A percentile compares a stretch with the other conserved stretches of the same genome.
phyloP scores from a whole-genome alignment of 2,888 invertebrate species.

The Latrodectus elegans region DNA sequence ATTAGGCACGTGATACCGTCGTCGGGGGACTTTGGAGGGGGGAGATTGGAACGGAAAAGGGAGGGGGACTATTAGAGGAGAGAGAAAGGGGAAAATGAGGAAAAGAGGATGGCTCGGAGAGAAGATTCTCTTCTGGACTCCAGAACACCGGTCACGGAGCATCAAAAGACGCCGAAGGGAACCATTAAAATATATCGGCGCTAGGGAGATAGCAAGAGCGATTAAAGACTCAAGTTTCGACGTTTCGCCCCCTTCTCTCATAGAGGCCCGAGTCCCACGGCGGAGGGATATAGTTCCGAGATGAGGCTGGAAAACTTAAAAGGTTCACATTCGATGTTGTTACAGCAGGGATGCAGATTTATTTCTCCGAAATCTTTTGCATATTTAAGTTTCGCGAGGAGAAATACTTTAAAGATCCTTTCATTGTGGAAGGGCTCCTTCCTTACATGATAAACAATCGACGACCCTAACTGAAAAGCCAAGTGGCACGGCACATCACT shows the following conservation, averaged over 20 bases:
- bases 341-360: conserved; percentile 63
- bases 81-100: conserved; percentile 23
- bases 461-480: conserved; percentile 4
- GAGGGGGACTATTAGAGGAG: conserved; percentile 56
- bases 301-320: conserved; percentile 45
- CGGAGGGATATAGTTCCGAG: conserved; percentile 53
- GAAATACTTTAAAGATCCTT: conserved; percentile 40
- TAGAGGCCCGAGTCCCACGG: conserved; percentile 38
- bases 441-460: conserved; percentile 65
- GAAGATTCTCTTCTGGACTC: conserved; percentile 57
- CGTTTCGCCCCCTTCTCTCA: conserved; percentile 44
- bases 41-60: conserved; percentile 36
- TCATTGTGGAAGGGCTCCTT: conserved; percentile 59
- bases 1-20: conserved; percentile 66
- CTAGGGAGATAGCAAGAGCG: conserved; percentile 65
- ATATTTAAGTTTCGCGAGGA: conserved; percentile 59
- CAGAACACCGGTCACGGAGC: conserved; percentile 68
- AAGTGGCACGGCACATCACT: conserved; percentile 18
- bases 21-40: conserved; percentile 46
- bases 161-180: conserved; percentile 69
- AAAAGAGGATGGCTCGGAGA: conserved; percentile 7
- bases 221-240: conserved; percentile 69
- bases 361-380: conserved; percentile 63
- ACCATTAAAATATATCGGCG: conserved; percentile 70
- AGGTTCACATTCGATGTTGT: conserved; percentile 61